Percentiles rank a stretch among this genome's conserved stretches.
Conservation (phyloP, 2,113 vertebrate genomes). For the Ploceus nigricollis region DNA sequence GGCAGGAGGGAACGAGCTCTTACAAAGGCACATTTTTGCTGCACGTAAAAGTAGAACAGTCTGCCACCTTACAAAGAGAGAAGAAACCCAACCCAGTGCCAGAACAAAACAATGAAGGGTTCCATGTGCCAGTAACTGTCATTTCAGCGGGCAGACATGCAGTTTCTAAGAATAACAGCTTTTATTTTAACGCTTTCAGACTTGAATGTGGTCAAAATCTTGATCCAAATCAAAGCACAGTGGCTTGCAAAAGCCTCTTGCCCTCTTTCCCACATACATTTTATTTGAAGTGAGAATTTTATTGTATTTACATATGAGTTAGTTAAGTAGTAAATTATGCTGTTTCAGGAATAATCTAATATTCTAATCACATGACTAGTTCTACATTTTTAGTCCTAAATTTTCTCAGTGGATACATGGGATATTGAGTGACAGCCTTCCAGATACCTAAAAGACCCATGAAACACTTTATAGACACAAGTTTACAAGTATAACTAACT, state of each 20-base stretch:
- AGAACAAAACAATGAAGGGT: not conserved
- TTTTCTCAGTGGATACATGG: not conserved
- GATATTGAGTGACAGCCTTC: not conserved
- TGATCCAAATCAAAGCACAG: not conserved
- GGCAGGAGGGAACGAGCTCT: not conserved
- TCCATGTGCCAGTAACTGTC: not conserved
- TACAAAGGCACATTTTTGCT: not conserved
- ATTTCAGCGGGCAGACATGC: not conserved
- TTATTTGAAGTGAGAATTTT: not conserved
- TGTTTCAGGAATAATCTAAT: not conserved
- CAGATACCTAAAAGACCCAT: not conserved
- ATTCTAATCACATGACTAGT: not conserved
- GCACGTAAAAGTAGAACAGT: not conserved
- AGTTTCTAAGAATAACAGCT: not conserved
- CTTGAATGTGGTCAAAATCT: not conserved
- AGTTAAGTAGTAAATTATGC: not conserved
- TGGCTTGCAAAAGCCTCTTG: not conserved
- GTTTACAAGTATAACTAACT: not conserved
- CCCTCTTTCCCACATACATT: not conserved
- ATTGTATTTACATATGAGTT: not conserved
- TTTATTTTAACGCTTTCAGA: not conserved
- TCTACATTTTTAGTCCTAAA: not conserved
- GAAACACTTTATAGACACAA: not conserved
- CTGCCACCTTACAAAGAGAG: not conserved
- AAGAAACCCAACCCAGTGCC: not conserved